Base-by-base conservation (phyloP, 2,888 invertebrate genomes). In the Eristalis pertinax region DNA sequence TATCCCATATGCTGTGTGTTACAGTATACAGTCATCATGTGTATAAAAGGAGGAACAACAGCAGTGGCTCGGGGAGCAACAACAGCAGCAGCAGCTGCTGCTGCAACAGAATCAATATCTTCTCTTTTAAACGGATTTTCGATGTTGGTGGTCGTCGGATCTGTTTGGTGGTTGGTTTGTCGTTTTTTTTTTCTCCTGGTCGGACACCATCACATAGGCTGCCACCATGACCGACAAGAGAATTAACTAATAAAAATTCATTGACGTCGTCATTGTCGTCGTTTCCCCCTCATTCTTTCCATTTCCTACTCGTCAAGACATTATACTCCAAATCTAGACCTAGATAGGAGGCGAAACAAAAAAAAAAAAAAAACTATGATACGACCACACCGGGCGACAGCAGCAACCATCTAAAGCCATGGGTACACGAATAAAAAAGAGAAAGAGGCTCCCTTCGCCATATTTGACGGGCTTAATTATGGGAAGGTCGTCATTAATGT, bases 81-180 rank as follows among this genome's bases (percentile, higher is more conserved):
- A 70, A 67, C 86, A 43, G 15, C 43, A 43, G 43, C 43, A 43
- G 15, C n/a, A 86, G 83, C 86, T 79, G 83, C 83, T 84, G 86
- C 84, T 78, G 75, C 83, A 5, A 19, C 65, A 82, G 82, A 86
- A 86, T 86, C 82, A 86, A 86, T 82, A 82, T 78, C 85, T 50
- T 50, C 50, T 50, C 50, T 19, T 85, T 63, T 73, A 77, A 82
- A 82, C 76, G 56, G 68, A 63, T 74, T 58, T 69, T 80, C 84
- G 19, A 87, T 87, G 86, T 87, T 87, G 86, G 86, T 87, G 86
- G 86, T 87, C 86, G 56, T 24, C 32, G 11, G 19, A 24, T 26
- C n/a, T 50, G n/a, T 50, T 50, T 19, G 50, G 50, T 50, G 50
- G 50, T 50, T 50, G 50, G 43, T 32, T 29, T 32, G 32, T 32